Evolutionary conservation across 2,888 invertebrate species (phyloP).

Genomic region (Drosophila gaucha): DNA sequence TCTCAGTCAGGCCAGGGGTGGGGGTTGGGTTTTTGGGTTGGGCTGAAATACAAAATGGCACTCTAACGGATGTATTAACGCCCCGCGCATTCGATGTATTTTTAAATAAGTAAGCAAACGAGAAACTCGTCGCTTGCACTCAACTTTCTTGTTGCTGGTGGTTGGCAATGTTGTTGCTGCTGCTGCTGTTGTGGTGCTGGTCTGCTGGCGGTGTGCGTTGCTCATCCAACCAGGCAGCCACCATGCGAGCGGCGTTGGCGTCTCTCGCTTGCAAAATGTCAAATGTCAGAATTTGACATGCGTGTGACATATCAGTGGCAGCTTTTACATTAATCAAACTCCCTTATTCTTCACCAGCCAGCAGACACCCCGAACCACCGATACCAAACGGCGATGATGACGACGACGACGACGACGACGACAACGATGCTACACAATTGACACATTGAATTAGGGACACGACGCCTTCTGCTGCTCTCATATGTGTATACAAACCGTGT

Average conservation of each 20-base stretch:
- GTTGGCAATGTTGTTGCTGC: conserved; percentile 25
- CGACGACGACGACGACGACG: conserved; percentile 22
- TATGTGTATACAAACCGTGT: conserved; percentile 14
- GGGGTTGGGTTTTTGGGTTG: conserved; percentile 12
- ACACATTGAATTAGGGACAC: conserved; percentile 77
- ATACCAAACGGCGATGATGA: conserved; percentile 54
- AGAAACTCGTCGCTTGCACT: conserved; percentile 63
- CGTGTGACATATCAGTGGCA: conserved; percentile 86
- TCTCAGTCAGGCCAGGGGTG: not conserved
- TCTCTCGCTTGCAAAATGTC: conserved; percentile 83
- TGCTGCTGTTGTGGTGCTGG: conserved; percentile 53
- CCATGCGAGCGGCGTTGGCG: conserved; percentile 53
- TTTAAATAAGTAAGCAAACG: conserved; percentile 57
- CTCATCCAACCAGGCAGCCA: conserved; percentile 72
- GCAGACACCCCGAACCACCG: conserved; percentile 19
- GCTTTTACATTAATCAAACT: conserved; percentile 85
- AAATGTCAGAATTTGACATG: conserved; percentile 85
- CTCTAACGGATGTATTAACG: conserved; percentile 80
- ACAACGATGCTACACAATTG: conserved; percentile 66
- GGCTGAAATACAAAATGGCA: conserved; percentile 63
- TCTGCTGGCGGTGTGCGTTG: conserved; percentile 40
- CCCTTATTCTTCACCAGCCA: conserved; percentile 77
- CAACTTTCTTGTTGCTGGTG: conserved; percentile 54
- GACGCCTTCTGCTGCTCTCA: conserved; percentile 63
- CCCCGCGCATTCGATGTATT: conserved; percentile 55